Base-by-base conservation (phyloP, 2,113 vertebrate species). In the Chaetura pelagica region DNA sequence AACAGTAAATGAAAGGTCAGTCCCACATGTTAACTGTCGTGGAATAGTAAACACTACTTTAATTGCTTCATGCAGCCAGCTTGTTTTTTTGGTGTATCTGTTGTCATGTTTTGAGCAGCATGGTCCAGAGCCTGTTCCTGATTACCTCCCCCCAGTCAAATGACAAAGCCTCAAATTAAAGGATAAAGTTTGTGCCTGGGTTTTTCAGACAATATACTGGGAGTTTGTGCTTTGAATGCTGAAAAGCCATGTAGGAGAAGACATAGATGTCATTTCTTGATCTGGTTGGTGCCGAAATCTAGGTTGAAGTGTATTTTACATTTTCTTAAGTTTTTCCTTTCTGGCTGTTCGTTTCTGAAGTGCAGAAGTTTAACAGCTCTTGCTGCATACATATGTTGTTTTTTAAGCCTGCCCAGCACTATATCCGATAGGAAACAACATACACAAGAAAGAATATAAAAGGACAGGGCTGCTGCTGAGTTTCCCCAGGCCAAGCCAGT, bases 1-100 rank as follows among this genome's bases (percentile, higher is more conserved):
- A 96, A 72, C 78, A n/a, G 75, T 87, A 96, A 96, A 80, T 73
- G 92, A 96, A 97, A 96, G 93, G 93, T 94, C 95, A 96, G 92
- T 93, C 83, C 85, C 95, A 89, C 85, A 24, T 82, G 64, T 96
- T 91, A 95, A 75, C 89, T 64, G 68, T 66, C 93, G 63, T 63
- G 73, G 66, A 82, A 73, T 89, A 79, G 84, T 93, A 93, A 93
- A 95, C 77, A 68, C 64, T 71, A 24, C 81, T 62, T 84, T 95
- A 96, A 93, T 87, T 96, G 95, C 90, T 87, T 85, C 44, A 6
- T 71, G 82, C 82, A 94, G 68, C 71, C 77, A 85, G 74, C 49
- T 66, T 83, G 42, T 40, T 29, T 58, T 92, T 96, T 94, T 89
- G 73, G 80, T 92, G 54, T 59, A 61, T 86, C 71, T 90, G 51